A percentile compares a stretch with the other conserved stretches of the same genome.
phyloP scores from a whole-genome alignment of 2,888 invertebrate genomes.

The Spisula solida region DNA sequence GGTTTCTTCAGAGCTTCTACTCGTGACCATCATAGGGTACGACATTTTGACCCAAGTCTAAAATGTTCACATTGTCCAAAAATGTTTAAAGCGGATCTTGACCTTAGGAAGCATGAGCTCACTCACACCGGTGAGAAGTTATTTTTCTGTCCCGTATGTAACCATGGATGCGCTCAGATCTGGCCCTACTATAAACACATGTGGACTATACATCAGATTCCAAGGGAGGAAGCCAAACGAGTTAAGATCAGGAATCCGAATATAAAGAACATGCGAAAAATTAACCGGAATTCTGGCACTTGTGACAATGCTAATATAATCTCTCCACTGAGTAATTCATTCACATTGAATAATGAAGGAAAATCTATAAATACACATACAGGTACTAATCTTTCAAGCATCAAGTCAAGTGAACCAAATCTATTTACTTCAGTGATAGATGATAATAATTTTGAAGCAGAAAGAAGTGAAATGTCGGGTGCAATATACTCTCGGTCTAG shows the following conservation, averaged over 20 bases:
- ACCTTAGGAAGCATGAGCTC: constrained; percentile 61
- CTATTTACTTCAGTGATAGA: background rate
- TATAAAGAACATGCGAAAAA: constrained; percentile 51
- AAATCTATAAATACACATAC: background rate
- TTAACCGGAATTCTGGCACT: constrained; percentile 7
- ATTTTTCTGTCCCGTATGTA: constrained; percentile 61
- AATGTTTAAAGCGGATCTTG: constrained; percentile 64
- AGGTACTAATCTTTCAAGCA: background rate
- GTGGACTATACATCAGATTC: constrained; percentile 61
- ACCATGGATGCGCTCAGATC: constrained; percentile 54
- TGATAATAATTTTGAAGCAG: background rate
- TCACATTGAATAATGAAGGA: background rate
- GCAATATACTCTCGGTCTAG: background rate
- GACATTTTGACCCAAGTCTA: constrained; percentile 61
- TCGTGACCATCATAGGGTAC: constrained; percentile 46
- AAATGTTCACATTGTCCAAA: constrained; percentile 58
- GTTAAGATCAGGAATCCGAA: constrained; percentile 60
- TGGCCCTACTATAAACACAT: constrained; percentile 67
- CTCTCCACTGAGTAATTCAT: background rate
- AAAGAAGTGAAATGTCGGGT: background rate
- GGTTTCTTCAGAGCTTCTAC: constrained; percentile 58
- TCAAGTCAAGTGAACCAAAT: background rate
- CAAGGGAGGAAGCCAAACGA: constrained; percentile 61
- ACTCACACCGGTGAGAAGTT: constrained; percentile 66
- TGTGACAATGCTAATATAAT: background rate